Evolutionary conservation across 2,888 invertebrate genomes (phyloP), one percentile per base, ranked within the genome.

Genomic region (Ashinkailepas kermadecensis): DNA sequence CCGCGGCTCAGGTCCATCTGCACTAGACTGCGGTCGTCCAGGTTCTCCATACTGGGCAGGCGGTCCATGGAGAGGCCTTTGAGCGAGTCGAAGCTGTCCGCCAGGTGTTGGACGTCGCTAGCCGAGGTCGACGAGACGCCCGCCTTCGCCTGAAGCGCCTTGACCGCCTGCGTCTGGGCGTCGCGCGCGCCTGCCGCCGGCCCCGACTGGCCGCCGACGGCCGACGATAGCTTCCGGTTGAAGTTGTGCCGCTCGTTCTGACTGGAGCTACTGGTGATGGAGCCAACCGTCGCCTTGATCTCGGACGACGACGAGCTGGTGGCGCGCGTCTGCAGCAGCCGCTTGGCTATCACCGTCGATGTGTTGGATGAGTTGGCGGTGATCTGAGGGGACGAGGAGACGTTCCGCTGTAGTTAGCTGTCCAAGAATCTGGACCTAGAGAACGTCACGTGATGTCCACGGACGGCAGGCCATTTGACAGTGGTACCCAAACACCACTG

Each of bases 121-220:
- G 56, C 15, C 10, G 54, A 54, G 9, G 74, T 39, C 10, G 74
- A 74, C 54, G 74, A 9, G 10, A 18, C 56, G 2, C 23, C 23
- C 8, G 18, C 21, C 74, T 56, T 18, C 21, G 54, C 13, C 74
- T 74, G 54, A 1, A 74, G 54, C n/a, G 80, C 80, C 54, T 64
- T 67, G 39, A 80, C 64, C 54, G 80, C 80, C 54, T 54, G 80
- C 80, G 80, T 54, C 74, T 74, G 74, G 12, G 56, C 74, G 18
- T 54, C 64, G 21, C 25, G 56, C 21, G 39, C 65, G 80, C n/a
- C 11, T 74, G 74, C 23, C 9, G 54, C 11, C 11, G 74, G 56
- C 4, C 21, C 11, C 10, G 21, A 18, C 21, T 8, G n/a, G 23
- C 23, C n/a, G 65, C 65, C 39, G 39, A 39, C 39, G 39, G 74